A percentile compares a stretch with the other conserved stretches of the same genome.
phyloP scores from a whole-genome alignment of 2,797 vertebrate species.

The Sebastes matsubarae region DNA sequence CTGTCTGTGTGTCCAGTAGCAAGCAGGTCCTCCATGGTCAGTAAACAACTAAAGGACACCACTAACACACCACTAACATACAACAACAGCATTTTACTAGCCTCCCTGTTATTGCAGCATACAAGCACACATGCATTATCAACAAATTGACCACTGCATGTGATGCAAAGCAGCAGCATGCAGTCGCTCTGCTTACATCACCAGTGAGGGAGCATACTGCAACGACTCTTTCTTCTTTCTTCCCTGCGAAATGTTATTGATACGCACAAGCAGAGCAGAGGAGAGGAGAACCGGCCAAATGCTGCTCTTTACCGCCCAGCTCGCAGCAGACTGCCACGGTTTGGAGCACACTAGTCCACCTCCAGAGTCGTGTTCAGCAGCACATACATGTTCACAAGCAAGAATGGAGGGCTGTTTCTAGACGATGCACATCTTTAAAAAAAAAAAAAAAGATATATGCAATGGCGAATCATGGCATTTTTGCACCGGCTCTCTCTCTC shows the following conservation, averaged over 20 bases:
- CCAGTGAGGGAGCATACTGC: slow-evolving; percentile 70
- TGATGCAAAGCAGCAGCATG: slow-evolving; percentile 80
- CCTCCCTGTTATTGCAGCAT: too few species aligned
- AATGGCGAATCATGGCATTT: slow-evolving; percentile 78
- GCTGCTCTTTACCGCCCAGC: slow-evolving; percentile 41
- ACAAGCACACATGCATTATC: slow-evolving; percentile 61
- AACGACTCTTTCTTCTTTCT: slow-evolving; percentile 76
- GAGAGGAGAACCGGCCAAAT: slow-evolving; percentile 47
- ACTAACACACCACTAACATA: slow-evolving; percentile 45
- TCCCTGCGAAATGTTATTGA: slow-evolving; percentile 78
- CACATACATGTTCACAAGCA: slow-evolving; percentile 63
- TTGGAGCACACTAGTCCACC: slow-evolving; percentile 49
- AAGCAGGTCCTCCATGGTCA: slow-evolving; percentile 61
- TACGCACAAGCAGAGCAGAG: slow-evolving; percentile 72
- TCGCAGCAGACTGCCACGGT: slow-evolving; percentile 44
- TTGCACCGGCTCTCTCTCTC: slow-evolving; percentile 64
- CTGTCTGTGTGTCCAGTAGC: slow-evolving; percentile 62
- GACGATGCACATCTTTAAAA: slow-evolving; percentile 60
- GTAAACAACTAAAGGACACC: slow-evolving; percentile 63
- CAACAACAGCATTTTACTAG: not conserved
- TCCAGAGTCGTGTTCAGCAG: slow-evolving; percentile 57
- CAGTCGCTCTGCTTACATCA: slow-evolving; percentile 78
- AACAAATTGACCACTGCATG: slow-evolving; percentile 70
- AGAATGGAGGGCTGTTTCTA: slow-evolving; percentile 57
- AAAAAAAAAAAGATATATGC: slow-evolving; percentile 61